Evolutionary conservation across 2,113 vertebrate species (phyloP).

Genomic region (Poecilia latipinna): DNA sequence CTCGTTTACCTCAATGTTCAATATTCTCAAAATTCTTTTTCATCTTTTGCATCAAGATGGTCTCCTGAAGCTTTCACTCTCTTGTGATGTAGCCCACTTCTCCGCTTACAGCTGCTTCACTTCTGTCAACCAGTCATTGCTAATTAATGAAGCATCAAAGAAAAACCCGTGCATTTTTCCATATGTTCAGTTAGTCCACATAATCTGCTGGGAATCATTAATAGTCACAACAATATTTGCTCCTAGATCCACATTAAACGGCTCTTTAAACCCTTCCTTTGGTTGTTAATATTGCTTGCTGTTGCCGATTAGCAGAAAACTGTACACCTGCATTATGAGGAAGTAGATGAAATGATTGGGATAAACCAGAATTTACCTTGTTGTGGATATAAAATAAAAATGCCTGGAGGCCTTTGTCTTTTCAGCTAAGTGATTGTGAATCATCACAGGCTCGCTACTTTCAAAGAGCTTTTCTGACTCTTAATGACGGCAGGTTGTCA

Average conservation of each 20-base stretch:
- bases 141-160: constrained; percentile 3
- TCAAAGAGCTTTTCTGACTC: constrained; percentile 27
- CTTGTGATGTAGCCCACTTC: background rate
- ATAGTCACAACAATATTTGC: background rate
- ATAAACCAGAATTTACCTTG: constrained; percentile 53
- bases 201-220: background rate
- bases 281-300: background rate
- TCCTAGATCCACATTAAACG: background rate
- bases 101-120: background rate
- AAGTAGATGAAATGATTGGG: background rate
- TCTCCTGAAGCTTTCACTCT: background rate
- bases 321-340: background rate
- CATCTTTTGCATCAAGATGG: background rate
- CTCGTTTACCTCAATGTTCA: background rate
- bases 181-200: background rate
- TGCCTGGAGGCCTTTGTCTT: constrained; percentile 65
- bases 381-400: constrained; percentile 51
- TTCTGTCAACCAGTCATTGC: background rate
- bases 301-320: background rate
- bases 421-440: constrained; percentile 51
- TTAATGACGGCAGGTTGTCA: constrained; percentile 55
- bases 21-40: background rate
- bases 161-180: background rate
- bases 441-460: constrained; percentile 56
- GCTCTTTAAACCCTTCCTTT: background rate